phyloP scores from a whole-genome alignment of 2,113 vertebrate species.

The Chamaetylas fuelleborni region DNA sequence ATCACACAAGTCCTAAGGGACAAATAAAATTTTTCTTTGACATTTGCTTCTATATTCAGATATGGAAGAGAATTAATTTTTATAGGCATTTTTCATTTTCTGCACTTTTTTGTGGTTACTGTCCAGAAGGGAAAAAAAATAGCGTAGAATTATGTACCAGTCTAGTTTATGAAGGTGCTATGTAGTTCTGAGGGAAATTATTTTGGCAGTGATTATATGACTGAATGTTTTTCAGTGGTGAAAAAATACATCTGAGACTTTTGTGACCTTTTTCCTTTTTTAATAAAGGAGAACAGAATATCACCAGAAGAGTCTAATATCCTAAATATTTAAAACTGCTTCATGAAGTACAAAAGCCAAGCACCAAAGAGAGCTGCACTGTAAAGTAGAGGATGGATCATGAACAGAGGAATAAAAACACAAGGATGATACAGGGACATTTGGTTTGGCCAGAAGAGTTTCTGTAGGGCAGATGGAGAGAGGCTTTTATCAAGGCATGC shows the following conservation, averaged over 20 bases:
- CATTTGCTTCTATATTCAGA: not conserved
- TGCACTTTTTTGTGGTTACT: not conserved
- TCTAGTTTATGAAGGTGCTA: accelerated
- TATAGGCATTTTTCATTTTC: not conserved
- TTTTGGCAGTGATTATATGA: not conserved
- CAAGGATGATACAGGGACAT: not conserved
- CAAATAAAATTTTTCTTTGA: not conserved
- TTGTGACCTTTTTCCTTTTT: not conserved
- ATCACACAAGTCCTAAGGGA: not conserved
- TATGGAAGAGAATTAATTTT: not conserved
- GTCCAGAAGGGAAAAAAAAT: not conserved
- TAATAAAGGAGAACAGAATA: not conserved
- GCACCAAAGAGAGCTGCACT: not conserved
- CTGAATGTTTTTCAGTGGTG: not conserved
- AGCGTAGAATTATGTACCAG: not conserved
- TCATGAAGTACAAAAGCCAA: not conserved
- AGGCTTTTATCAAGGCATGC: not conserved
- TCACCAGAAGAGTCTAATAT: not conserved
- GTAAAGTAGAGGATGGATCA: not conserved
- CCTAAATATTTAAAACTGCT: not conserved
- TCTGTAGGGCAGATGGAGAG: not conserved
- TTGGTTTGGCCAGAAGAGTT: not conserved
- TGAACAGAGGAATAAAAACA: not conserved
- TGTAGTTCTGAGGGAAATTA: not conserved
- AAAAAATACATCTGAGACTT: not conserved